A percentile compares a stretch with the other conserved stretches of the same genome.
These are phyloP conservation scores for Batillaria attramentaria DNA, from an alignment of 1,140 invertebrate species.

Conservation along the genomic window DNA sequence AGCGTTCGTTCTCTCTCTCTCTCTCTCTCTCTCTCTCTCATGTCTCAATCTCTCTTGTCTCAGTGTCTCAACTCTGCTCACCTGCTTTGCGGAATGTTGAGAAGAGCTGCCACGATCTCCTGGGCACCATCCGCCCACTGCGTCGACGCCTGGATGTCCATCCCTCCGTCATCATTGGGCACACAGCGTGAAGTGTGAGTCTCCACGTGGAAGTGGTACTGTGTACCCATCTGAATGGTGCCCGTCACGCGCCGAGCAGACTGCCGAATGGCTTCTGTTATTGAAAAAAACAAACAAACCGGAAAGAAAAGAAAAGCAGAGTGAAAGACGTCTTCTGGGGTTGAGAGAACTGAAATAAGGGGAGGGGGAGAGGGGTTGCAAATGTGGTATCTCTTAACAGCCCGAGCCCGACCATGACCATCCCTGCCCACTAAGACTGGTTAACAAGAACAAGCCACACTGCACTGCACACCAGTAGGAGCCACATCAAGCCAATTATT, in stretches of 20 bases:
- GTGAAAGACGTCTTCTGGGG: background rate
- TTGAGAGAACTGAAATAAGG: background rate
- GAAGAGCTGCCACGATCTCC: conserved; percentile 75
- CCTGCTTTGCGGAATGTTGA: conserved; percentile 67
- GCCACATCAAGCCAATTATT: background rate
- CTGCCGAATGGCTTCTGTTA: conserved; percentile 48
- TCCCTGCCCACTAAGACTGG: background rate
- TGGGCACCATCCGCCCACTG: conserved; percentile 78
- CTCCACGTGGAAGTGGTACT: conserved; percentile 74
- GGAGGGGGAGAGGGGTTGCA: background rate
- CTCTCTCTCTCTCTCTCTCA: background rate
- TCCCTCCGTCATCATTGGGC: conserved; percentile 69
- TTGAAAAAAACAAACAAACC: background rate
- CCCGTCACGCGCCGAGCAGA: conserved; percentile 64
- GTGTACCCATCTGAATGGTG: conserved; percentile 66
- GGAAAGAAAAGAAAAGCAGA: too few species aligned
- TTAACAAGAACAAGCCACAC: too few species aligned
- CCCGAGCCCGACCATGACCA: background rate
- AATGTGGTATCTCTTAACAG: too few species aligned
- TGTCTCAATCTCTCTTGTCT: background rate
- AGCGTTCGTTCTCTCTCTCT: too few species aligned
- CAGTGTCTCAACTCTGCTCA: conserved; percentile 12
- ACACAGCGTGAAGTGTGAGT: conserved; percentile 65
- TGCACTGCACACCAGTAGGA: too few species aligned
- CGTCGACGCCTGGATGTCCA: conserved; percentile 64